phyloP scores from a whole-genome alignment of 2,888 invertebrate species.

The Penaeus monodon region DNA sequence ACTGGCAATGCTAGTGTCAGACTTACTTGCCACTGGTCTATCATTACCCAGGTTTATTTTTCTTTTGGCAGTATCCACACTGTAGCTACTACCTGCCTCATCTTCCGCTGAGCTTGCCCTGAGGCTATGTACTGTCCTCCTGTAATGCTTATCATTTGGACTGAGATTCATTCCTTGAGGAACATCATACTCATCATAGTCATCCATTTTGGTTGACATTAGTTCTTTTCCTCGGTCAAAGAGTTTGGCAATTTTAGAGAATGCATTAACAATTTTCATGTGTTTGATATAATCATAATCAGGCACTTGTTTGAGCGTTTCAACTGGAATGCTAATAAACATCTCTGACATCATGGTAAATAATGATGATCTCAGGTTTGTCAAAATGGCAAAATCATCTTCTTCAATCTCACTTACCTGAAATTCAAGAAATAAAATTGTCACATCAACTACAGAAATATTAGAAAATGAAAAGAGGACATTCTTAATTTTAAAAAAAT shows the following conservation, averaged over 20 bases:
- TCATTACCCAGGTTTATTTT: background rate
- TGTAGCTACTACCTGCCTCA: background rate
- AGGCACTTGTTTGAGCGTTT: conserved; percentile 16
- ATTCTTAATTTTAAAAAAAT: background rate
- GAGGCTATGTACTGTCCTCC: background rate
- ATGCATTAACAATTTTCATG: conserved; percentile 46
- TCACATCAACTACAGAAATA: background rate
- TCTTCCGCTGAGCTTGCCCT: background rate
- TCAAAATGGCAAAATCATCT: conserved; percentile 37
- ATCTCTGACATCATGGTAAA: conserved; percentile 46
- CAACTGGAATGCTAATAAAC: conserved; percentile 34
- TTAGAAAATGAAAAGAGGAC: background rate
- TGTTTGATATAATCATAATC: conserved; percentile 45
- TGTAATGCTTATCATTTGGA: conserved; percentile 46
- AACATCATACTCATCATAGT: background rate
- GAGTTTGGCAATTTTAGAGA: conserved; percentile 38
- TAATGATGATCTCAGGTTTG: conserved; percentile 18
- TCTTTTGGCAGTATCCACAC: background rate
- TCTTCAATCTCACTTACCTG: conserved; percentile 53
- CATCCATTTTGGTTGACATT: background rate
- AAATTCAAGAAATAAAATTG: background rate
- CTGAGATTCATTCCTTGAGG: conserved; percentile 25
- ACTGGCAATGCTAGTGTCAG: background rate
- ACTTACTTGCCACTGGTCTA: too few species aligned
- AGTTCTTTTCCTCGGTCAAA: conserved; percentile 29